Conservation (phyloP, 2,888 invertebrate genomes). For the Agrypnus murinus region DNA sequence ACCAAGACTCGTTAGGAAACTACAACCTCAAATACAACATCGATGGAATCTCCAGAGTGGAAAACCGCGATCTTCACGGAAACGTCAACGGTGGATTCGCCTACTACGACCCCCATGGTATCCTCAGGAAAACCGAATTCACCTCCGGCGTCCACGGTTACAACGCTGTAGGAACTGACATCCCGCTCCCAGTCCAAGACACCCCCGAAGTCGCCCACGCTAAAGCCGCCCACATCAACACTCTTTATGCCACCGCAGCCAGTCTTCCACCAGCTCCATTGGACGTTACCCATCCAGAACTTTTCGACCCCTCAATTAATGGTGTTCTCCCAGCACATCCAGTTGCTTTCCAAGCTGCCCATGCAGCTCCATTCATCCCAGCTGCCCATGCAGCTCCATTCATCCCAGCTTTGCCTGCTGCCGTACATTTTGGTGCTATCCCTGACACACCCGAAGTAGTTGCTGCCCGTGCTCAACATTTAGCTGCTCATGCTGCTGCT, state of each 20-base stretch:
- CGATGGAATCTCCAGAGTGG: slow-evolving; percentile 53
- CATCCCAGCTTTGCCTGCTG: slow-evolving; percentile 5
- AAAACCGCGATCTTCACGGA: slow-evolving; percentile 54
- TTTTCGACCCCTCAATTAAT: too few species aligned
- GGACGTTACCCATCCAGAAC: slow-evolving; percentile 5
- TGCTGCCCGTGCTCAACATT: slow-evolving; percentile 55
- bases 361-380: slow-evolving; percentile 8
- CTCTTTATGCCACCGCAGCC: slow-evolving; percentile 36
- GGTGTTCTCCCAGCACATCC: too few species aligned
- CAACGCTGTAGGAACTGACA: slow-evolving; percentile 50
- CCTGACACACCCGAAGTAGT: slow-evolving; percentile 58
- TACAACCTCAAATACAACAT: slow-evolving; percentile 55
- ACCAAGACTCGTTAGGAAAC: slow-evolving; percentile 57
- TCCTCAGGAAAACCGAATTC: slow-evolving; percentile 51
- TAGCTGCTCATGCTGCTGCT: slow-evolving; percentile 46
- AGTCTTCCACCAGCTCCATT: slow-evolving; percentile 28
- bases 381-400: too few species aligned
- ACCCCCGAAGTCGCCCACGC: slow-evolving; percentile 60
- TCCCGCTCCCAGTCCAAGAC: slow-evolving; percentile 57
- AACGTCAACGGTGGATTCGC: slow-evolving; percentile 55
- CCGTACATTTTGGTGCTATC: slow-evolving; percentile 25
- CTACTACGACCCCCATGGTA: slow-evolving; percentile 57
- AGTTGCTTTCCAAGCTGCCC: slow-evolving; percentile 39
- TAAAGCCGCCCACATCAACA: slow-evolving; percentile 53
- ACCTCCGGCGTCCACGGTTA: slow-evolving; percentile 56